These are phyloP conservation scores for Gasteruption jaculator DNA, from an alignment of 2,888 invertebrate species.

Conservation along the genomic window DNA sequence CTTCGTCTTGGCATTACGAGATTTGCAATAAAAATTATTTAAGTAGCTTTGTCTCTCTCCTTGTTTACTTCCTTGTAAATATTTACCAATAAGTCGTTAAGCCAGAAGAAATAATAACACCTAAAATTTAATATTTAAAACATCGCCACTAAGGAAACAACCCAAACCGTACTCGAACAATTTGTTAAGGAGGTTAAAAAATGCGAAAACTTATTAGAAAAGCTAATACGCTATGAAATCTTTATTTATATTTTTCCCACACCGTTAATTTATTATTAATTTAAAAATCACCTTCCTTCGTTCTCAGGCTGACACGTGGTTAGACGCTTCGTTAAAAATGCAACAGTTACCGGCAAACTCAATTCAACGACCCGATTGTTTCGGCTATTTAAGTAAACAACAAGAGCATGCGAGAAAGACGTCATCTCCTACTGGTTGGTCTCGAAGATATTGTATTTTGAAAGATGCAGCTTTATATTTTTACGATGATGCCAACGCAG, in stretches of 20 bases:
- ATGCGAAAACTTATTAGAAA: too few relatives aligned
- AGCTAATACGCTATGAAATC: too few relatives aligned
- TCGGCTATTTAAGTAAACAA: conserved; percentile 86
- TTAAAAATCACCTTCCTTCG: conserved; percentile 10
- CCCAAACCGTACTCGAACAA: too few relatives aligned
- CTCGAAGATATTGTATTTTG: conserved; percentile 86
- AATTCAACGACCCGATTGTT: conserved; percentile 83
- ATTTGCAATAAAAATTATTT: too few relatives aligned
- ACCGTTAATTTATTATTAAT: not conserved
- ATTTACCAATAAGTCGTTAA: too few relatives aligned
- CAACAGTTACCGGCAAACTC: conserved; percentile 76
- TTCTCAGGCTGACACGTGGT: conserved; percentile 60
- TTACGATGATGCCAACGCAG: conserved; percentile 83
- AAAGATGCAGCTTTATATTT: conserved; percentile 95
- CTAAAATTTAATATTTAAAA: too few relatives aligned
- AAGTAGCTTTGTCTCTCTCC: too few relatives aligned
- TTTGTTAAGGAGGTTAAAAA: too few relatives aligned
- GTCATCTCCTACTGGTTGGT: conserved; percentile 85
- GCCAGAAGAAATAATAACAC: too few relatives aligned
- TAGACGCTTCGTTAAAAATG: conserved; percentile 74
- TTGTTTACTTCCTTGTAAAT: too few relatives aligned
- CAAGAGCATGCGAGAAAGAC: conserved; percentile 53
- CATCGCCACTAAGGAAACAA: too few relatives aligned
- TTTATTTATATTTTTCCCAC: not conserved
- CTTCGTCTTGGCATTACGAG: too few relatives aligned